phyloP scores from a whole-genome alignment of 2,797 vertebrate species.

The Paramormyrops hopkinsi region DNA sequence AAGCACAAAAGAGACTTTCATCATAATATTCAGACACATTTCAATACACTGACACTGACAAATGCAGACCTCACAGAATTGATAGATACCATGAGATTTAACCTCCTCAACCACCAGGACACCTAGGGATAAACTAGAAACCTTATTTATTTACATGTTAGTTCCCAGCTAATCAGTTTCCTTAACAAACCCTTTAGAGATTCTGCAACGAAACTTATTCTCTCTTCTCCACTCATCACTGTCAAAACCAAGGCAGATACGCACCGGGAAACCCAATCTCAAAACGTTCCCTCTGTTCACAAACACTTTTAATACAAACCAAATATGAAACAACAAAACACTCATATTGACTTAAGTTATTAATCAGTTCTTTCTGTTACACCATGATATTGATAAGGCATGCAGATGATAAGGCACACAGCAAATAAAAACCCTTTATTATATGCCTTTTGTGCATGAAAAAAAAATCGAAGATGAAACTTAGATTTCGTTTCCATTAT shows the following conservation, averaged over 20 bases:
- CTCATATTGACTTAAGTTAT: not conserved
- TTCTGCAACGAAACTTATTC: not conserved
- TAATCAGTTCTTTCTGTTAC: not conserved
- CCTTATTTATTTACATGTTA: not conserved
- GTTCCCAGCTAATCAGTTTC: not conserved
- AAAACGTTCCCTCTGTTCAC: not conserved
- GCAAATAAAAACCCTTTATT: not conserved
- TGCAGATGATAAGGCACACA: not conserved
- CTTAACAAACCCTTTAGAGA: not conserved
- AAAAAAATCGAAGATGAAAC: not conserved
- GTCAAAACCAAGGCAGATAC: not conserved
- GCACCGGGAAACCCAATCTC: not conserved
- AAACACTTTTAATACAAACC: not conserved
- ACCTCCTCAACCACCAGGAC: not conserved
- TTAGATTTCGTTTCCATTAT: not conserved
- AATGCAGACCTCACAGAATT: not conserved
- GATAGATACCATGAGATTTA: not conserved
- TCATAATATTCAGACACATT: not conserved
- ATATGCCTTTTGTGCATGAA: not conserved
- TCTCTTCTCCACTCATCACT: not conserved
- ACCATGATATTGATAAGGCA: not conserved
- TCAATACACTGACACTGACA: not conserved
- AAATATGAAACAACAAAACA: not conserved
- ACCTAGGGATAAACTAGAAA: not conserved
- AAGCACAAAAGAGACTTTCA: not conserved